These are phyloP conservation scores for Ophioninae sp. DNA, from an alignment of 2,888 invertebrate genomes.

Conservation along the genomic window DNA sequence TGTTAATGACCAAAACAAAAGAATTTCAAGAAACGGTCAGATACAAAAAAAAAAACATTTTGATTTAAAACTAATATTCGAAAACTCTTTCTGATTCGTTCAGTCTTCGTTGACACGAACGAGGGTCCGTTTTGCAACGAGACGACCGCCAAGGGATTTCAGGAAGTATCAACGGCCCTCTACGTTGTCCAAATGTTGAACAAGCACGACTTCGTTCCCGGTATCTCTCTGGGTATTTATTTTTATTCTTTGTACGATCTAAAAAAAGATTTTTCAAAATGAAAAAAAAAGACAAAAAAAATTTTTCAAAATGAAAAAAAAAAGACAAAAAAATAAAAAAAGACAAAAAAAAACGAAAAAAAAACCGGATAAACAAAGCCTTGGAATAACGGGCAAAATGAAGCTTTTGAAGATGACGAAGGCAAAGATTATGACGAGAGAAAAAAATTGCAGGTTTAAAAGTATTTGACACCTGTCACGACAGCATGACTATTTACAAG, in stretches of 20 bases:
- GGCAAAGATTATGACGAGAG: not conserved
- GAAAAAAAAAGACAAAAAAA: not conserved
- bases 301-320: not conserved
- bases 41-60: too few species aligned
- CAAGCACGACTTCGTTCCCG: slow-evolving; percentile 78
- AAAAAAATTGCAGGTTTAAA: slow-evolving; percentile 71
- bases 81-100: not conserved
- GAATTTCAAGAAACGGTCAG: too few species aligned
- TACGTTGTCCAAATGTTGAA: slow-evolving; percentile 79
- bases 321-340: not conserved
- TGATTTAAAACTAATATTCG: too few species aligned
- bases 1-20: too few species aligned
- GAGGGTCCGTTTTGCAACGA: slow-evolving; percentile 79
- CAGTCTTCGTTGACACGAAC: slow-evolving; percentile 79
- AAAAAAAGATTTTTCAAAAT: not conserved
- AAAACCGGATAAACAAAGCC: too few species aligned
- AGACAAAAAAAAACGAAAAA: too few species aligned
- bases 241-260: not conserved
- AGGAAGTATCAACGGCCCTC: slow-evolving; percentile 79
- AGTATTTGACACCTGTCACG: slow-evolving; percentile 78
- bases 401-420: too few species aligned
- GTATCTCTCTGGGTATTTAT: slow-evolving; percentile 77
- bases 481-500: slow-evolving; percentile 75
- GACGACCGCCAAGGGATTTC: slow-evolving; percentile 76
- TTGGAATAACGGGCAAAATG: too few species aligned